Percentiles rank a stretch among this genome's conserved stretches.
Conservation (phyloP, 2,888 invertebrate genomes). For the Drosophila paucipuncta region DNA sequence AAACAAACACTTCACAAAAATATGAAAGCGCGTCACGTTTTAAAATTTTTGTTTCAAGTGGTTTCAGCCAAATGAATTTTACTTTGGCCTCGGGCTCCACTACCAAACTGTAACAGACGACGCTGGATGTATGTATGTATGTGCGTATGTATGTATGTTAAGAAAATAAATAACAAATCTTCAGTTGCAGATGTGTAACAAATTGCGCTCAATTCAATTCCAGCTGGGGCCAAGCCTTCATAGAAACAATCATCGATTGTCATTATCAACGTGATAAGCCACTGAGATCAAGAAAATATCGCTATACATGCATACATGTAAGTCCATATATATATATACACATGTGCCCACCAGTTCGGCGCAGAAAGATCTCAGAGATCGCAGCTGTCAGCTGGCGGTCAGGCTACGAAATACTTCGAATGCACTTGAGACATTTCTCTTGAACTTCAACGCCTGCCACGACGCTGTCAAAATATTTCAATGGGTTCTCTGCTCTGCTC, state of each 20-base stretch:
- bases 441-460: constrained; percentile 80
- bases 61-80: constrained; percentile 38
- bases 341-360: constrained; percentile 26
- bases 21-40: constrained; percentile 70
- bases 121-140: constrained; percentile 30
- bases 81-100: constrained; percentile 17
- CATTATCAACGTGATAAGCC: constrained; percentile 70
- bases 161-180: constrained; percentile 55
- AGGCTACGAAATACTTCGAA: constrained; percentile 69
- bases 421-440: constrained; percentile 82
- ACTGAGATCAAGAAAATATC: constrained; percentile 28
- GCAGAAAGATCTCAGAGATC: constrained; percentile 31
- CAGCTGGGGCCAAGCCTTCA: constrained; percentile 55
- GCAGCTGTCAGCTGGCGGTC: constrained; percentile 73
- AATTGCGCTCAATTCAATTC: constrained; percentile 58
- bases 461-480: constrained; percentile 80
- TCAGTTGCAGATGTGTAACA: constrained; percentile 67
- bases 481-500: constrained; percentile 42
- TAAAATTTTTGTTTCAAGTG: constrained; percentile 51
- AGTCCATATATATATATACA: no score
- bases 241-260: constrained; percentile 51
- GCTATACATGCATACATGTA: background rate
- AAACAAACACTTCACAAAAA: constrained; percentile 66
- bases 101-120: constrained; percentile 47
- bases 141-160: constrained; percentile 40